Evolutionary conservation across 2,888 invertebrate genomes (phyloP).

Genomic region (Cryptocheilus praepositus): DNA sequence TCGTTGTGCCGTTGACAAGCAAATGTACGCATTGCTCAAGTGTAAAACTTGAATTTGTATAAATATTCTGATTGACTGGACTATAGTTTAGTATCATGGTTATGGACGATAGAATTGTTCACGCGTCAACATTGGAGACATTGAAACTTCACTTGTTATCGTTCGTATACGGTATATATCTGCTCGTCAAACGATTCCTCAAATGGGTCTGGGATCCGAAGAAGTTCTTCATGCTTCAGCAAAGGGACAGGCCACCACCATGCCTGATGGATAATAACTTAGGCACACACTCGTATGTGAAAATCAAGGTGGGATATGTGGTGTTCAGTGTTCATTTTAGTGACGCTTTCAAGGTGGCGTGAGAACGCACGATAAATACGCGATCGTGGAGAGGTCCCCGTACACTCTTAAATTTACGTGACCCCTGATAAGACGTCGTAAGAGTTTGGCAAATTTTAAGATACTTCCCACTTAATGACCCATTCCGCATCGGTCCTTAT

Average conservation of each 20-base stretch:
- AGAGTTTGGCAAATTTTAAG: too few relatives aligned
- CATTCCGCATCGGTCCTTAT: too few relatives aligned
- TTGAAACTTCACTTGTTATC: conserved; percentile 76
- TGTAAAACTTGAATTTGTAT: too few relatives aligned
- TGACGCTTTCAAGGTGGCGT: neutral
- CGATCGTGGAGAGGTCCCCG: conserved; percentile 4
- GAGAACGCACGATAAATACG: conserved; percentile 3
- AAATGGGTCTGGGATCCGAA: conserved; percentile 77
- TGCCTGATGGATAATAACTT: conserved; percentile 79
- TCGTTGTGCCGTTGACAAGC: too few relatives aligned
- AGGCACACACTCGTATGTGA: conserved; percentile 81
- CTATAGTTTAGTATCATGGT: conserved; percentile 24
- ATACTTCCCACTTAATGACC: too few relatives aligned
- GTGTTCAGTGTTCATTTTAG: neutral
- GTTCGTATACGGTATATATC: conserved; percentile 76
- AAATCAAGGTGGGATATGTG: conserved; percentile 77
- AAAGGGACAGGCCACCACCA: conserved; percentile 78
- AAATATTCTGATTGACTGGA: too few relatives aligned
- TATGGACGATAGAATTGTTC: conserved; percentile 70
- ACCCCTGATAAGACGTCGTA: conserved; percentile 33
- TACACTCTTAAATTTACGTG: conserved; percentile 13
- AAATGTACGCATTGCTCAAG: too few relatives aligned
- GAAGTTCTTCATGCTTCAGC: conserved; percentile 71
- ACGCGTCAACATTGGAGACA: conserved; percentile 75
- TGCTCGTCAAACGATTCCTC: conserved; percentile 75